These are phyloP conservation scores for Papilio elwesi DNA, from an alignment of 2,888 invertebrate species.

Conservation along the genomic window DNA sequence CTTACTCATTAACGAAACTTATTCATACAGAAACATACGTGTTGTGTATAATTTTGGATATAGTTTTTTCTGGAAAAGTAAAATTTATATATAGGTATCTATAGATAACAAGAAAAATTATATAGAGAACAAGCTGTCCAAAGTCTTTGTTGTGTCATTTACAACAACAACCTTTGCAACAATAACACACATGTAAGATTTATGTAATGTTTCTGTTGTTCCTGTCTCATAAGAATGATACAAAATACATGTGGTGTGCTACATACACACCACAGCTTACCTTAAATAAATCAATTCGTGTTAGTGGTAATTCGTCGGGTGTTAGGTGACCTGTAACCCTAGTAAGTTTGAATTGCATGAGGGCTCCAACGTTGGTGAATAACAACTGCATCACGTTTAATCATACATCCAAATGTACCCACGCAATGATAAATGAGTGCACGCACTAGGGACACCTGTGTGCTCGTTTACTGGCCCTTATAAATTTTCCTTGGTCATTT, in stretches of 20 bases:
- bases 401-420: neutral
- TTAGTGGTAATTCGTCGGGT: neutral
- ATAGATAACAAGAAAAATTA: too few relatives aligned
- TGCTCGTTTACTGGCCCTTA: neutral
- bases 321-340: neutral
- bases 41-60: too few relatives aligned
- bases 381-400: neutral
- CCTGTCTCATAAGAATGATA: neutral
- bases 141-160: too few relatives aligned
- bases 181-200: too few relatives aligned
- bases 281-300: neutral
- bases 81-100: too few relatives aligned
- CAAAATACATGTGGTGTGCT: neutral
- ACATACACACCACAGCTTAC: neutral
- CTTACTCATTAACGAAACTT: neutral
- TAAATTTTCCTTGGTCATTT: neutral
- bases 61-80: too few relatives aligned
- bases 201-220: too few relatives aligned
- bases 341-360: neutral
- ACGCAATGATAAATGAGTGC: slow-evolving; percentile 7
- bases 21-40: too few relatives aligned
- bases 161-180: too few relatives aligned
- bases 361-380: neutral
- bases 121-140: neutral
- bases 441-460: neutral